Base-by-base conservation (phyloP, 1,140 invertebrate species). In the Latrodectus geometricus region DNA sequence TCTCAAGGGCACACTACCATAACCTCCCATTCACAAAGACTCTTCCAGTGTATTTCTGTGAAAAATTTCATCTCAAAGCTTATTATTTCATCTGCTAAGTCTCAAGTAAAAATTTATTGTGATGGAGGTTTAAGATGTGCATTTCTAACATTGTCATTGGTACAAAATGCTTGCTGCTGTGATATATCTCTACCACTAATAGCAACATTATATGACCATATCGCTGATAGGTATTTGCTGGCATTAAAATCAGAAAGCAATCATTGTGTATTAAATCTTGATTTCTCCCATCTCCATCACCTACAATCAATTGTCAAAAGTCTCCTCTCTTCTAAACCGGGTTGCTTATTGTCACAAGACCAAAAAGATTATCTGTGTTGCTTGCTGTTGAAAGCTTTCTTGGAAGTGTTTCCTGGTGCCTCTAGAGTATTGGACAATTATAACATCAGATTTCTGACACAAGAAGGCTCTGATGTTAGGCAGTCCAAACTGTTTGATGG, bases 1-100 rank as follows among this genome's bases (percentile, higher is more conserved):
- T 23, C n/a, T 49, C 79, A 74, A 70, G 80, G 80, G 9, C 21
- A 66, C 12, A 72, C 21, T 15, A 77, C 23, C 49, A 61, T 87
- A 8, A 83, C 86, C 20, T 87, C 86, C 35, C 75, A 73, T 4
- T 82, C 80, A 7, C 65, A 52, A 75, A 23, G 73, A 56, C 48
- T 87, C 5, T 69, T 87, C 48, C 69, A 76, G 3, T 52, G 14
- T 15, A 8, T 87, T 15, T 81, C 78, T 20, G 23, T 82, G 11
- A 75, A 81, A 77, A 83, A 87, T 52, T 48, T n/a, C 15, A 48
- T 77, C 12, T 35, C 56, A 0, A 77, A 70, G 65, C 4, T 87
- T 8, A 66, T 86, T 11, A 15, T 86, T 20, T 70, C 84, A 23
- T 72, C 75, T 49, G 84, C 48, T 15, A 78, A 79, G 61, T 21